Percentiles rank a stretch among this genome's conserved stretches.
Conservation (phyloP, 2,113 vertebrate genomes). For the Uropsilus gracilis region DNA sequence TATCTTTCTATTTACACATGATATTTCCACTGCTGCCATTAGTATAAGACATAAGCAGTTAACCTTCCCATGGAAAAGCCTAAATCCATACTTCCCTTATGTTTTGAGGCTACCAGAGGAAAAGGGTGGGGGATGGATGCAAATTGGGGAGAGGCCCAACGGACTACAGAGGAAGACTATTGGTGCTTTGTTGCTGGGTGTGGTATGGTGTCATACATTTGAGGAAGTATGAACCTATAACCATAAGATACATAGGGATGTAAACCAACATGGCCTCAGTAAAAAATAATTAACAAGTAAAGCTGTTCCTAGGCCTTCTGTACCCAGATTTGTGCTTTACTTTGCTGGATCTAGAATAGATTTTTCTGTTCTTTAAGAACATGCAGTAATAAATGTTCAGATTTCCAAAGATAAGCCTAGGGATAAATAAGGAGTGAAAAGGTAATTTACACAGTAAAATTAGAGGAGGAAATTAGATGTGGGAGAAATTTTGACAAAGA, state of each 20-base stretch:
- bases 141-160: no score
- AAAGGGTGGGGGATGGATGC: neutral
- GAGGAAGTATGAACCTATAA: no score
- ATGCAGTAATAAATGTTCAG: neutral
- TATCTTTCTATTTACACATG: accelerated
- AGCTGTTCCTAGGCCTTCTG: neutral
- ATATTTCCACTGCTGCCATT: neutral
- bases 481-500: neutral
- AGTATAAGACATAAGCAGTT: neutral
- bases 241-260: no score
- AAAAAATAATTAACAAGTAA: neutral
- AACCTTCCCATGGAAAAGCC: neutral
- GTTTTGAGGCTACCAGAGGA: neutral
- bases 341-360: neutral
- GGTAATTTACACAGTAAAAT: neutral
- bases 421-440: neutral
- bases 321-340: neutral
- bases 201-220: no score
- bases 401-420: neutral
- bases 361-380: neutral
- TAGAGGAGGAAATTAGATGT: neutral
- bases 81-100: neutral
- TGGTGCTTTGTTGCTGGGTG: no score
- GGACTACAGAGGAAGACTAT: no score
- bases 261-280: no score